Evolutionary conservation across 2,797 vertebrate genomes (phyloP), one percentile per base, ranked within the genome.

Genomic region (Alauda arvensis): DNA sequence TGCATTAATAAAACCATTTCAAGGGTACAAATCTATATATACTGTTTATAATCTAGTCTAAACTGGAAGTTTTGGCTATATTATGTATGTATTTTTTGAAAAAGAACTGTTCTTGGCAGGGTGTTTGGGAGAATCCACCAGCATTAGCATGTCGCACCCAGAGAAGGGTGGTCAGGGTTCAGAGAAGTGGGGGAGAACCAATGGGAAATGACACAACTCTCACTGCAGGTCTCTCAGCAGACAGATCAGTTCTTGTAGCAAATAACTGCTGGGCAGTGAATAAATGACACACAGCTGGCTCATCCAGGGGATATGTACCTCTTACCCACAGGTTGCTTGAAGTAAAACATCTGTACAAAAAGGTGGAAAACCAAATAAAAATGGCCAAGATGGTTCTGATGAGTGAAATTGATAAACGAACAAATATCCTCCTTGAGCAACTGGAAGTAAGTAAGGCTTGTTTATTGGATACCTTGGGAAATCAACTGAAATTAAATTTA

Each of bases 341-440:
- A 94, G 97, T 99, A 90, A 99, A 99, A 90, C 98, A 99, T 95
- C 97, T 98, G 77, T 98, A 99, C 91, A 98, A 98, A 96, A 99
- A 98, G 94, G 98, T 99, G 86, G 99, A 99, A 97, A 99, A 98
- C 97, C 99, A 99, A 97, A 99, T 99, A 96, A 99, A 99, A 98
- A 99, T 98, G 98, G 98, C 99, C 94, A 99, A 99, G 97, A 98
- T 99, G 99, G 97, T 99, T 96, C 98, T 99, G 97, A 98, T 99
- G 96, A 99, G 98, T 91, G 99, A 99, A 97, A 97, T 99, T 94
- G 99, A 99, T 97, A 99, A 99, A 96, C 97, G 99, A 97, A 98
- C 98, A 94, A 99, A 98, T 92, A 97, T 98, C 95, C 98, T 99
- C 96, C 98, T 99, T 97, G 99, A 99, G 95, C 98, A 99, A 96